Base-by-base conservation (phyloP, 2,888 invertebrate species). In the Chloromyia formosa region DNA sequence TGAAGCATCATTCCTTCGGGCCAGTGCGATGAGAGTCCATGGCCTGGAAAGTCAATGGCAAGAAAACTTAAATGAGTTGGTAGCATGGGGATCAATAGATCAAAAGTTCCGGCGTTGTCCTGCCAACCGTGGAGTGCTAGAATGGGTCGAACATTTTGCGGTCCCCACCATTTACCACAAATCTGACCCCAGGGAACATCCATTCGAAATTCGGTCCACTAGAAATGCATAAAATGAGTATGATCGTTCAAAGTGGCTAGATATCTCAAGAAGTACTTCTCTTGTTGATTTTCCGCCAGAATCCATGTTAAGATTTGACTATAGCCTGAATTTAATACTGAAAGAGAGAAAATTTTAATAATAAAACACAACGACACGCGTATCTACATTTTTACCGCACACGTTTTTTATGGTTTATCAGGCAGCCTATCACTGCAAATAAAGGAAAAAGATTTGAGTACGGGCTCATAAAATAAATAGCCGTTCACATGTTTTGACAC, bases 101-200 rank as follows among this genome's bases (percentile, higher is more conserved):
- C 92, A 86, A 92, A 94, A 0, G 91, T 88, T 18, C 90, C 91
- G n/a, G 91, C 90, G 82, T 93, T 94, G 82, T 94, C 93, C 84
- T 89, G 90, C 91, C 92, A 92, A 0, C 94, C 94, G 82, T 94
- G 94, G 0, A 93, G 80, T 0, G 90, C 90, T 58, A 94, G 81
- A 68, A 94, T 87, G 0, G 93, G 93, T 64, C 90, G 87, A 18
- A 87, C 86, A 77, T 89, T 85, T 77, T 87, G 87, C 1, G 87
- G 87, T 12, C 93, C 92, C 90, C 93, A 93, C 85, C 91, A 87
- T 83, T 91, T 92, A 1, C 89, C 92, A 0, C 91, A 86, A 20
- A 93, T 79, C 78, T 90, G 88, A 0, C 93, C 93, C 90, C 90
- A 92, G 58, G 90, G 89, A 0, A 91, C 88, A 56, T 90, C 89